A percentile compares a stretch with the other conserved stretches of the same genome.
These are phyloP conservation scores for Coregonus clupeaformis DNA, from an alignment of 2,113 vertebrate genomes.

Conservation along the genomic window DNA sequence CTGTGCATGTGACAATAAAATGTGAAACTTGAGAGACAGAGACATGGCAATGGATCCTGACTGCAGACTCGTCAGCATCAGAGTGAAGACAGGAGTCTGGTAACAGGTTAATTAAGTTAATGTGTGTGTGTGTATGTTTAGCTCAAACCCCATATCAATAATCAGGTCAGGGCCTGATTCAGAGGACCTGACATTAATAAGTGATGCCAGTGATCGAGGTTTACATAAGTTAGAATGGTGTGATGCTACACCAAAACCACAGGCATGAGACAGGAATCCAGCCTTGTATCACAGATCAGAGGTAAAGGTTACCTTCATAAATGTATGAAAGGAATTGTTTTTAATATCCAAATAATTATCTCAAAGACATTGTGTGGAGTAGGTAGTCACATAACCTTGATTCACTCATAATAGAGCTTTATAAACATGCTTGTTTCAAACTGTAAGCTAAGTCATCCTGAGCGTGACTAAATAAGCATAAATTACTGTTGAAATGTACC, in stretches of 20 bases:
- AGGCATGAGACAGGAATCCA: slow-evolving; percentile 13
- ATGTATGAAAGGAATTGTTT: no score
- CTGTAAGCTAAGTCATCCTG: background rate
- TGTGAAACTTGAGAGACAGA: slow-evolving; percentile 2
- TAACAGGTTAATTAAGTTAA: background rate
- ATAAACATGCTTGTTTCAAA: background rate
- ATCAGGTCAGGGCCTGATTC: slow-evolving; percentile 23
- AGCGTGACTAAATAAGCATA: background rate
- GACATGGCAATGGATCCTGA: background rate
- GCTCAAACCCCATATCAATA: slow-evolving; percentile 20
- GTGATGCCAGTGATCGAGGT: no score
- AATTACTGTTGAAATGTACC: background rate
- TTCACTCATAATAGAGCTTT: background rate
- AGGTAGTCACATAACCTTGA: no score
- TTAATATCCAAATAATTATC: no score
- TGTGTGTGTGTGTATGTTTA: background rate
- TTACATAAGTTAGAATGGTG: slow-evolving; percentile 35
- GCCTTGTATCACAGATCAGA: no score
- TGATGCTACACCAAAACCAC: slow-evolving; percentile 60
- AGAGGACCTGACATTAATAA: background rate
- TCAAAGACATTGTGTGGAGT: no score
- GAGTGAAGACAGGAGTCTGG: slow-evolving; percentile 21
- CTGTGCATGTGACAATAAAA: background rate
- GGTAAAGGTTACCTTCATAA: no score
- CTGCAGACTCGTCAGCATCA: background rate